Evolutionary conservation across 2,113 vertebrate genomes (phyloP), one percentile per base, ranked within the genome.

Genomic region (Ailuropoda melanoleuca): DNA sequence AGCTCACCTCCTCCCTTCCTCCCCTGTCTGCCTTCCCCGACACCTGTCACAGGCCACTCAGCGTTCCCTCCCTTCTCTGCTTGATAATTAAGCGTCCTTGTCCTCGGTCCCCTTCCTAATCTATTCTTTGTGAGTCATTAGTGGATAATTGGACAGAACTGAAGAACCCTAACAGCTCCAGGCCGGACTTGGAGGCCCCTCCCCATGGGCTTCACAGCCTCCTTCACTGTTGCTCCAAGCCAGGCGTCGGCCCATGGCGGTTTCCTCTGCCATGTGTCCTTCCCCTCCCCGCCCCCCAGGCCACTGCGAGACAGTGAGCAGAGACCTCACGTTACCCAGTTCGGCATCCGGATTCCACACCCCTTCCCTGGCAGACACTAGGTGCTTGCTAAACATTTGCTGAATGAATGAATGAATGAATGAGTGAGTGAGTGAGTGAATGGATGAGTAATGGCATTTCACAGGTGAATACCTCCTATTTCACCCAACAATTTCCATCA

Each of bases 51-150:
- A 3, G 90, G 87, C 83, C 1, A 3, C 72, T 94, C 94, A 15
- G 77, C 37, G 64, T 93, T 97, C 95, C 93, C 48, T 95, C 78
- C 70, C 85, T 98, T 34, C 0, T 77, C 86, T 56, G 39, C 87
- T 95, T 60, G 80, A 84, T 97, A 97, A 98, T 97, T 96, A 97
- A 96, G 58, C n/a, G 0, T 96, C 97, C 86, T 97, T 95, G 97
- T 96, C 93, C 75, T 89, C 88, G 80, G 87, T 97, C 88, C 92
- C 95, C 97, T 95, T 89, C 93, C 97, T 98, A 98, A 98, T 95
- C 81, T 95, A 86, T 95, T 96, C 97, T 91, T 72, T 90, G 84
- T 93, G 97, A 96, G 90, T 97, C 97, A 93, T 98, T 95, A 97
- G 97, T 78, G 91, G 94, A 62, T 98, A 97, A 97, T 93, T 97